phyloP scores from a whole-genome alignment of 53 echinoderm and acorn worm genomes.

The Crossaster papposus region DNA sequence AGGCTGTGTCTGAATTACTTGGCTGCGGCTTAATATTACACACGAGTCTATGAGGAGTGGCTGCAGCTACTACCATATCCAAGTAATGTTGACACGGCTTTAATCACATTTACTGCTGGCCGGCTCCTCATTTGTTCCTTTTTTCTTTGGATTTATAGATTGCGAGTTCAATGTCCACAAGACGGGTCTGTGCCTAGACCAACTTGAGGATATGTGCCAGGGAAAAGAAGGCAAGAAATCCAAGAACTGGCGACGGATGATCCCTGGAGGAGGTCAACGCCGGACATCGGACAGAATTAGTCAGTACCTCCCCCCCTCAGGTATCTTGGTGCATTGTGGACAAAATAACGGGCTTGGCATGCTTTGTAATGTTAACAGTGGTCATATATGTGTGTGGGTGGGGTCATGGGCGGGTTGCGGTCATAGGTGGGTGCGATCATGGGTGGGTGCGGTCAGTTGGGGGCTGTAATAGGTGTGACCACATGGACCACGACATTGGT shows the following conservation, averaged over 20 bases:
- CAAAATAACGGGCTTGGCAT: background rate
- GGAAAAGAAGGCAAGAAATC: slow-evolving; percentile 67
- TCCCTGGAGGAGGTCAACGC: slow-evolving; percentile 54
- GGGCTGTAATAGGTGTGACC: background rate
- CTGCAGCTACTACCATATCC: too few species aligned
- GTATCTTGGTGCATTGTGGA: slow-evolving; percentile 54
- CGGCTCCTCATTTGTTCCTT: background rate
- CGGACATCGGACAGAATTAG: slow-evolving; percentile 51
- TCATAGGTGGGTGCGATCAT: background rate
- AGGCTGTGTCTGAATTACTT: too few species aligned
- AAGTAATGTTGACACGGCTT: too few species aligned
- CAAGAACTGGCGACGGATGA: slow-evolving; percentile 52
- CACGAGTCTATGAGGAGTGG: too few species aligned
- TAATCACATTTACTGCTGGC: background rate
- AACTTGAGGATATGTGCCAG: slow-evolving; percentile 65
- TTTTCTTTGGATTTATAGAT: slow-evolving; percentile 47
- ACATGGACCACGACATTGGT: background rate
- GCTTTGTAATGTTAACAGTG: background rate
- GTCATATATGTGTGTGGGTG: background rate
- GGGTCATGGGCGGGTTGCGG: background rate
- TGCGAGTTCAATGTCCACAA: slow-evolving; percentile 90
- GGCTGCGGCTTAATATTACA: too few species aligned
- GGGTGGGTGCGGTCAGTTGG: slow-evolving; percentile 2
- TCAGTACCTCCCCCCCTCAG: slow-evolving; percentile 56
- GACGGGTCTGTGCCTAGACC: slow-evolving; percentile 74